Conservation (phyloP, 2,113 vertebrate species). For the Microtus richardsoni region DNA sequence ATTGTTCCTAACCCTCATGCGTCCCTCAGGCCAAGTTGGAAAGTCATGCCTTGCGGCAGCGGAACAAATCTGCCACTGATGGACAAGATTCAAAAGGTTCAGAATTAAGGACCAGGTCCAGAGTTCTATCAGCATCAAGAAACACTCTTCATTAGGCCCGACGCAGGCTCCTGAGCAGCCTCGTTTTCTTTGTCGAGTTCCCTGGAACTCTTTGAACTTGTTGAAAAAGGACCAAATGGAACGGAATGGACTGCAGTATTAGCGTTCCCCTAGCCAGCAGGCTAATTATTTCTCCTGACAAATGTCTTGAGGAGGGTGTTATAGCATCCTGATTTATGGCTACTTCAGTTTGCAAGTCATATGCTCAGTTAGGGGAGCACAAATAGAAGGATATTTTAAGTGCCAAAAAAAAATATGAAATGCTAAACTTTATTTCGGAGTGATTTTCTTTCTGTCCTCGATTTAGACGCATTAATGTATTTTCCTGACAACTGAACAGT, state of each 20-base stretch:
- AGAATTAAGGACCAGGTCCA: conserved; percentile 64
- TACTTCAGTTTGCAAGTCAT: conserved; percentile 74
- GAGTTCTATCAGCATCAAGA: conserved; percentile 58
- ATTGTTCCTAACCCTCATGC: conserved; percentile 75
- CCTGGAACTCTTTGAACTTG: conserved; percentile 71
- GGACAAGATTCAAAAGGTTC: conserved; percentile 65
- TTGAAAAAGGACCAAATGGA: conserved; percentile 61
- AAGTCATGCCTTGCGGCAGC: conserved; percentile 44
- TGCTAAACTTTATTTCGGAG: conserved; percentile 77
- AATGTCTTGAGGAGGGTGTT: conserved; percentile 65
- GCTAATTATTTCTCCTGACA: conserved; percentile 72
- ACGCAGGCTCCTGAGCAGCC: conserved; percentile 6
- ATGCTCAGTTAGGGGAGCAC: conserved; percentile 65
- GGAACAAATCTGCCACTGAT: conserved; percentile 62
- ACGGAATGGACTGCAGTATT: conserved; percentile 51
- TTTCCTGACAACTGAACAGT: conserved; percentile 66
- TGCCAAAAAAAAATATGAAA: conserved; percentile 50
- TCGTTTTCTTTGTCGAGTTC: conserved; percentile 70
- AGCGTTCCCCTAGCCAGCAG: conserved; percentile 58
- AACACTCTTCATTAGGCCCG: conserved; percentile 18
- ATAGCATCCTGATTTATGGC: conserved; percentile 71
- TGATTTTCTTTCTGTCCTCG: conserved; percentile 74
- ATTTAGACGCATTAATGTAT: conserved; percentile 74
- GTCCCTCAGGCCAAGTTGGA: conserved; percentile 70
- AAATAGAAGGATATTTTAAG: conserved; percentile 76